Evolutionary conservation across 2,113 vertebrate species (phyloP).

Genomic region (Struthio camelus): DNA sequence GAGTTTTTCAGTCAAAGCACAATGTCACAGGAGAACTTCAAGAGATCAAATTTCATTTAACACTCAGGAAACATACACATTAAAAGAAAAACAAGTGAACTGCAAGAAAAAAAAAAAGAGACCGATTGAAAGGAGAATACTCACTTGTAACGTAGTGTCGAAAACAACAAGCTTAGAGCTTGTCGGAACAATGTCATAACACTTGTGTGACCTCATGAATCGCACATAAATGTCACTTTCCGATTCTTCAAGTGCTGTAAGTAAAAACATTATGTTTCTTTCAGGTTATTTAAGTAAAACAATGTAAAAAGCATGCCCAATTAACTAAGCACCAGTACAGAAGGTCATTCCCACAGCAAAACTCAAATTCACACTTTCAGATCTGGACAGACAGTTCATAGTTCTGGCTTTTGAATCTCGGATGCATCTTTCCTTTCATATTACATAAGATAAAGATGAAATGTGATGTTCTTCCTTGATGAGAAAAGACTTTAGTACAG

Average conservation of each 20-base stretch:
- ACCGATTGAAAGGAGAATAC: conserved; percentile 29
- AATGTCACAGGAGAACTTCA: neutral
- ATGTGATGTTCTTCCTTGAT: neutral
- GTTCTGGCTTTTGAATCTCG: neutral
- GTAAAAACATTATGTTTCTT: conserved; percentile 50
- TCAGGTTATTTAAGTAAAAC: neutral
- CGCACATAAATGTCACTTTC: conserved; percentile 96
- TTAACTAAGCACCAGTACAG: neutral
- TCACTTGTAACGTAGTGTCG: conserved; percentile 95
- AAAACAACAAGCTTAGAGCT: conserved; percentile 99
- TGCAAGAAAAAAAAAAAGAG: neutral
- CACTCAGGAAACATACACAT: neutral
- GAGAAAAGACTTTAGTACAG: neutral
- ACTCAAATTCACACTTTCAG: neutral
- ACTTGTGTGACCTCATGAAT: conserved; percentile 99
- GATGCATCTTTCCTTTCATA: neutral
- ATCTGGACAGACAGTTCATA: neutral
- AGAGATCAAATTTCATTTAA: neutral
- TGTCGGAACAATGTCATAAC: conserved; percentile 97
- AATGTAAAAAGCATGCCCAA: neutral
- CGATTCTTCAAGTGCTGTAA: conserved; percentile 85
- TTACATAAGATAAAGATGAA: neutral
- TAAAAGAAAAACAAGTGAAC: neutral
- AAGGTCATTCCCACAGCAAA: neutral
- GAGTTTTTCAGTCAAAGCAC: neutral